Base-by-base conservation (phyloP, 2,888 invertebrate species). In the Xylota sylvarum region DNA sequence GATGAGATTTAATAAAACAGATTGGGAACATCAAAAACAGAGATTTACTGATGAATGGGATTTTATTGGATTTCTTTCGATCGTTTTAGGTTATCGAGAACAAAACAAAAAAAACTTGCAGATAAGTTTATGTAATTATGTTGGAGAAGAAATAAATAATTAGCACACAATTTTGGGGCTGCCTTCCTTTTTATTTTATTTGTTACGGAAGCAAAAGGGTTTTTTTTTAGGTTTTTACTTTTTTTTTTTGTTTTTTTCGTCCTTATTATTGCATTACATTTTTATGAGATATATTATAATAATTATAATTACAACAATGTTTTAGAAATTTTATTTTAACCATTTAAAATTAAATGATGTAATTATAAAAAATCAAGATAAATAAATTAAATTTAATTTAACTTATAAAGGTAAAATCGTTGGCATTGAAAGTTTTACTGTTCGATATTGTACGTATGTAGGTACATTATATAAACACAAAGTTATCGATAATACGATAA, bases 371-470 rank as follows among this genome's bases (percentile, higher is more conserved):
- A 73, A 64, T 58, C 64, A 76, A 43, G 43, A 80, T 76, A 85
- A 85, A 85, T 85, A 85, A 81, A 81, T 74, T 79, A 40, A 79
- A 79, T 84, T 37, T 79, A 69, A 67, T 83, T 67, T 62, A 79
- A 79, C 19, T 69, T 67, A 48, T 7, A 48, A 46, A 32, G 5
- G 19, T 35, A 2, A 5, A 48, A 19, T 5, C 9, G 19, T 35
- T 19, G 19, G 19, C 65, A 14, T 27, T 14, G 23, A 50, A 35
- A 23, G 35, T 48, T 6, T 64, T 48, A 17, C 3, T 40, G 6
- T 5, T 23, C 37, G 10, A n/a, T 40, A 1, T 7, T 23, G 2
- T 43, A n/a, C 7, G 32, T 1, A 32, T 23, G 2, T 43, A n/a
- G 40, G 32, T 1, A 32, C 7, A 32, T n/a, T n/a, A n/a, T n/a